Evolutionary conservation across 1,140 invertebrate genomes (phyloP), one percentile per base, ranked within the genome.

Genomic region (Trachymyrmex cornetzi): DNA sequence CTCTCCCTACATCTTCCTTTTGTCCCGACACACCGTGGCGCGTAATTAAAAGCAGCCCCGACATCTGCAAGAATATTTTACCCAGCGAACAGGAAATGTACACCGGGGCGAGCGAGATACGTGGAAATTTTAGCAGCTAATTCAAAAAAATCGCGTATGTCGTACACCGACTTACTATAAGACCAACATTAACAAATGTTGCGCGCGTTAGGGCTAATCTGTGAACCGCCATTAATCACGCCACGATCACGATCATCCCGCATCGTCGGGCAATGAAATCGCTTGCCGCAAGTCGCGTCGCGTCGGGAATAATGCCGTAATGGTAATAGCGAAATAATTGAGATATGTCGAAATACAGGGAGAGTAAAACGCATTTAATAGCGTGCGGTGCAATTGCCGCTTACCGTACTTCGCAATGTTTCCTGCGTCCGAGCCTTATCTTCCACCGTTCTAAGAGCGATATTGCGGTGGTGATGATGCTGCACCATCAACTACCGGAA

Each of bases 21-120:
- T 79, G 61, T 86, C 44, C n/a, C 53, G 53, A 55, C 67, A 66
- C 67, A 57, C 19, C 27, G 24, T 63, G 57, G 57, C 59, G 80
- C 88, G 91, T 92, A 92, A 92, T 92, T 92, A 92, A 92, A 91
- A 87, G 85, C 77, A 71, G 64, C 87, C 50, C 77, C 77, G 84
- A 81, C 77, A 85, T 74, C 77, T 55, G 66, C 82, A 75, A 61
- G 89, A 91, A 92, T 90, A 87, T 90, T 89, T 91, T 59, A 84
- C 57, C 64, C 86, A 24, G 19, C 63, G 77, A 48, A 24, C 64
- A n/a, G 22, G 38, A 82, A 59, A 48, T 24, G 57, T n/a, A 48
- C 24, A 12, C 34, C 16, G 19, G 7, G 7, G 4, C 30, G 74
- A 3, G 74, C 63, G 12, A 75, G 24, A 30, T n/a, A 59, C 24